Conservation (phyloP, 2,888 invertebrate species). For the Troides aeacus region DNA sequence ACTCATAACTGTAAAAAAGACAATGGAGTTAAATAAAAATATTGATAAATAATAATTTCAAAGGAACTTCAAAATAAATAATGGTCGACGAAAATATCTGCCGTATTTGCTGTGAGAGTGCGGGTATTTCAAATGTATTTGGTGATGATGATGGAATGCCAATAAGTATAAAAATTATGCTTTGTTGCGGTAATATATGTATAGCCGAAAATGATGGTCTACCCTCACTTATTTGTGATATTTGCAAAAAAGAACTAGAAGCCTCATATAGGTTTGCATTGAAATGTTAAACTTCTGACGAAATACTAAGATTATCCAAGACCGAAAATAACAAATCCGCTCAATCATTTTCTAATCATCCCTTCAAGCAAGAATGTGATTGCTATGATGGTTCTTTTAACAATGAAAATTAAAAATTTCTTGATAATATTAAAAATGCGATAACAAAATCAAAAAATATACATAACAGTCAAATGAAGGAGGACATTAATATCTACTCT, state of each 20-base stretch:
- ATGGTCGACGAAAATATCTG: conserved; percentile 39
- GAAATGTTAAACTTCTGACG: conserved; percentile 59
- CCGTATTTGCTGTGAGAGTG: conserved; percentile 53
- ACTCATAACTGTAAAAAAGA: no score
- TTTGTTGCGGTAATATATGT: conserved; percentile 52
- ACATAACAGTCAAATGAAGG: conserved; percentile 31
- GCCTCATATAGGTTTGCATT: conserved; percentile 52
- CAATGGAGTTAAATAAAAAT: not conserved
- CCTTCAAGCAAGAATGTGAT: conserved; percentile 48
- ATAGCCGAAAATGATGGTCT: conserved; percentile 53
- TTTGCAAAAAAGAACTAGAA: conserved; percentile 49
- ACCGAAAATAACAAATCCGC: conserved; percentile 24
- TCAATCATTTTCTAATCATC: conserved; percentile 36
- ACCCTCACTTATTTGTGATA: conserved; percentile 52
- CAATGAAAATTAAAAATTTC: conserved; percentile 32
- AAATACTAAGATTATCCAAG: conserved; percentile 42
- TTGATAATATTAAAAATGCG: conserved; percentile 24
- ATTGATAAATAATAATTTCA: not conserved
- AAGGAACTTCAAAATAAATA: not conserved
- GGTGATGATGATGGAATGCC: conserved; percentile 36
- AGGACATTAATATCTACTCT: conserved; percentile 35
- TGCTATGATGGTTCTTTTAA: conserved; percentile 28
- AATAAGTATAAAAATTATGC: conserved; percentile 50
- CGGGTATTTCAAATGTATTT: conserved; percentile 49
- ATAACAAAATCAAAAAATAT: not conserved